Evolutionary conservation across 2,888 invertebrate genomes (phyloP).

Genomic region (Lutraria lutraria): DNA sequence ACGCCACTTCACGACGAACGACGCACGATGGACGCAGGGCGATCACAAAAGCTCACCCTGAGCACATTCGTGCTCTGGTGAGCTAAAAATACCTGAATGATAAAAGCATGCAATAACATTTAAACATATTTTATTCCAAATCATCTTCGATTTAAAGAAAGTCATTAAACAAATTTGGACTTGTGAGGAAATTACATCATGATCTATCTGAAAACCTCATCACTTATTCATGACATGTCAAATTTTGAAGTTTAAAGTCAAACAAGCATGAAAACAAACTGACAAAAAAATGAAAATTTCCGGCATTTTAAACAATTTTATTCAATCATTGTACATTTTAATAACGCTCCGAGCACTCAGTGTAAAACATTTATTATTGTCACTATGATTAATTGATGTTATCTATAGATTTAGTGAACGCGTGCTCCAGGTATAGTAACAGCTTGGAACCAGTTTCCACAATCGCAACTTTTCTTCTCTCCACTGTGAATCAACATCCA

Average conservation of each 20-base stretch:
- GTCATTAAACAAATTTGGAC: not conserved
- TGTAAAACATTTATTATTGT: not conserved
- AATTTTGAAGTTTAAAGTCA: not conserved
- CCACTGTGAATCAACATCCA: slow-evolving; percentile 51
- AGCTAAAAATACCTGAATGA: not conserved
- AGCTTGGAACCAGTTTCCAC: slow-evolving; percentile 52
- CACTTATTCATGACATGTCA: not conserved
- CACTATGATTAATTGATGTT: not conserved
- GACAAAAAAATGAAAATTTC: no score
- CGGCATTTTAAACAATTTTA: not conserved
- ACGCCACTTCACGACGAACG: no score
- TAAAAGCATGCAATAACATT: not conserved
- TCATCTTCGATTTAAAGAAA: not conserved
- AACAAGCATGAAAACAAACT: not conserved
- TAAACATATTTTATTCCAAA: not conserved
- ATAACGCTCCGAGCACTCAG: not conserved
- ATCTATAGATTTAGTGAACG: slow-evolving; percentile 31
- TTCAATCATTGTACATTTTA: not conserved
- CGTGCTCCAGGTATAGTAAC: slow-evolving; percentile 32
- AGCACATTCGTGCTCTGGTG: no score
- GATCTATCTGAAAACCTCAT: not conserved
- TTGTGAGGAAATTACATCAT: not conserved
- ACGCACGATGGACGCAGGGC: no score
- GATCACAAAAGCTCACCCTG: no score
- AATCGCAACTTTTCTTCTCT: slow-evolving; percentile 35